Evolutionary conservation across 2,888 invertebrate genomes (phyloP), one percentile per base, ranked within the genome.

Genomic region (Amblyjoppa proteus): DNA sequence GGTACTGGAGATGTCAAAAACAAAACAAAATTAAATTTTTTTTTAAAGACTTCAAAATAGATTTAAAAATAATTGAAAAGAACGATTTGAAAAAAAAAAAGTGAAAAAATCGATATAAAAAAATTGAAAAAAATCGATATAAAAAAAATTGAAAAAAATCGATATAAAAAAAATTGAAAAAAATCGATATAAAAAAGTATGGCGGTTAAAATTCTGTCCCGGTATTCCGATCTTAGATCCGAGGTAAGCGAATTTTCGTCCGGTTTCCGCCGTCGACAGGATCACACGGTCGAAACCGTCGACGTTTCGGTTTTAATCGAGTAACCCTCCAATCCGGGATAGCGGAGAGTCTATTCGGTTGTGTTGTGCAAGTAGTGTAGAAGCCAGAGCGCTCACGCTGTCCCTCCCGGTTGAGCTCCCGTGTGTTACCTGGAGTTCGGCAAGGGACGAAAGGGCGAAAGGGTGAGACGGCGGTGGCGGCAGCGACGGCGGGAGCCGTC

Each of bases 381-480:
- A n/a, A 28, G 41, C 51, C 49, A 45, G 49, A 31, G 51, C 66
- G n/a, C 49, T 71, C 71, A 61, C 51, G 53, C 41, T 38, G 53
- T 34, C 38, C 51, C n/a, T 45, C 51, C 13, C 13, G 74, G 68
- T 51, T 53, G 11, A 20, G 53, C 25, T 38, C 34, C 25, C 49
- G 76, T 71, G 78, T 70, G 70, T 28, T 45, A 56, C 71, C 56
- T 28, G 61, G 68, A 77, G 80, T 83, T 85, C 70, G 85, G 82
- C 71, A 79, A 86, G 85, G 73, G 87, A 80, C 64, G 83, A 81
- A 79, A 88, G 88, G 89, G 85, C 81, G 90, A 85, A 85, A 87
- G 84, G 79, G 88, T 87, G 87, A 85, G 85, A 77, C 81, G 83
- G 85, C 58, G 84, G 87, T 70, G 71, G 85, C 61, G 83, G 64